phyloP scores from a whole-genome alignment of 2,113 vertebrate genomes.

The Planiliza haematocheilus region DNA sequence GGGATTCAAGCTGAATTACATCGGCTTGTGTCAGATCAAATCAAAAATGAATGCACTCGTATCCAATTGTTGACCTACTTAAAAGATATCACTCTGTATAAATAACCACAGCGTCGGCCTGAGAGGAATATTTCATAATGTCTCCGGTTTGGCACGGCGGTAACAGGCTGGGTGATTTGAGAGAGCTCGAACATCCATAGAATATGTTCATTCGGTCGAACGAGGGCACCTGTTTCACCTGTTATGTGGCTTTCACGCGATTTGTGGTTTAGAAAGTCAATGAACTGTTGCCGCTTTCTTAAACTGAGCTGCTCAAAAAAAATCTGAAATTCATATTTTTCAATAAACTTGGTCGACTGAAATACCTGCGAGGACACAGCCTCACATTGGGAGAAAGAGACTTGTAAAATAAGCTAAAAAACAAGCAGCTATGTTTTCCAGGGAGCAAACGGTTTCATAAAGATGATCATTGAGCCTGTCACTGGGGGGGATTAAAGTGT shows the following conservation, averaged over 20 bases:
- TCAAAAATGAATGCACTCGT: conserved; percentile 35
- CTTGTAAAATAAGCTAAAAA: conserved; percentile 31
- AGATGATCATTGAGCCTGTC: conserved; percentile 35
- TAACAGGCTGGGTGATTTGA: conserved; percentile 20
- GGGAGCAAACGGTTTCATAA: conserved; percentile 37
- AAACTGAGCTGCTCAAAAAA: background rate
- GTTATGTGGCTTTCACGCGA: background rate
- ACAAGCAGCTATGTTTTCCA: conserved; percentile 30
- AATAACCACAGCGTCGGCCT: conserved; percentile 48
- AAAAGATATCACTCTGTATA: conserved; percentile 49
- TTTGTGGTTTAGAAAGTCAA: background rate
- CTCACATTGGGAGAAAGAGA: background rate
- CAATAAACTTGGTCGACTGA: background rate
- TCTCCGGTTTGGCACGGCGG: conserved; percentile 11
- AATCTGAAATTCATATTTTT: no score
- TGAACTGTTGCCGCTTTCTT: background rate
- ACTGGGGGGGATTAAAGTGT: conserved; percentile 9
- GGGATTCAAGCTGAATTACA: conserved; percentile 43
- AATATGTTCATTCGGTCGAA: conserved; percentile 27
- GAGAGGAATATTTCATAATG: conserved; percentile 42
- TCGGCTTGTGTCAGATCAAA: conserved; percentile 48
- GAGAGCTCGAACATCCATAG: conserved; percentile 13
- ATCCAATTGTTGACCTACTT: conserved; percentile 65
- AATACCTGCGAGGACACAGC: conserved; percentile 28
- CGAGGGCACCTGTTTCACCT: conserved; percentile 12